These are phyloP conservation scores for Hypselothyrea guttata DNA, from an alignment of 2,888 invertebrate genomes.

Conservation along the genomic window DNA sequence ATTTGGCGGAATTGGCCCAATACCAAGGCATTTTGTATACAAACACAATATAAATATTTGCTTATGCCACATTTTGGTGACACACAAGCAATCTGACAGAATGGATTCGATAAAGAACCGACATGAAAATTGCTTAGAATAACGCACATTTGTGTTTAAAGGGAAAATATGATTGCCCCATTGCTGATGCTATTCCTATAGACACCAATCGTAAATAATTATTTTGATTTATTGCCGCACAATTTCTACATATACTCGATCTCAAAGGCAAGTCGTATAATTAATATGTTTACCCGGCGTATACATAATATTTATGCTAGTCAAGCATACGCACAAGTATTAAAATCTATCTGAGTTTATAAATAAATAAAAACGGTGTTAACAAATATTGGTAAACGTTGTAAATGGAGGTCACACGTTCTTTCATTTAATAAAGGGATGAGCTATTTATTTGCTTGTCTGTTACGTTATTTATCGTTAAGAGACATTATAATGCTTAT, in stretches of 20 bases:
- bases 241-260: slow-evolving; percentile 35
- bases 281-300: slow-evolving; percentile 61
- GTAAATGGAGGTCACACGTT: no score
- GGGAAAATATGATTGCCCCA: slow-evolving; percentile 1
- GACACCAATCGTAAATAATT: slow-evolving; percentile 63
- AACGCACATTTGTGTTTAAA: slow-evolving; percentile 18
- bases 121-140: slow-evolving; percentile 49
- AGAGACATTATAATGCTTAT: no score
- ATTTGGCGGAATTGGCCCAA: slow-evolving; percentile 27
- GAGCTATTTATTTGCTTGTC: no score
- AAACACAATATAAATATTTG: slow-evolving; percentile 64
- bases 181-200: slow-evolving; percentile 47
- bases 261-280: slow-evolving; percentile 43
- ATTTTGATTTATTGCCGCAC: slow-evolving; percentile 66
- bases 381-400: neutral
- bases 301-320: slow-evolving; percentile 6
- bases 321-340: slow-evolving; percentile 2
- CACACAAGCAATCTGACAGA: slow-evolving; percentile 40
- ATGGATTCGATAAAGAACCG: neutral
- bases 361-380: neutral
- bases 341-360: neutral
- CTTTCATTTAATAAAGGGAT: no score
- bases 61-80: slow-evolving; percentile 62
- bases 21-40: slow-evolving; percentile 57
- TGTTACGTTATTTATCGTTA: no score